These are phyloP conservation scores for Pangasius djambal DNA, from an alignment of 2,797 vertebrate species.

Conservation along the genomic window DNA sequence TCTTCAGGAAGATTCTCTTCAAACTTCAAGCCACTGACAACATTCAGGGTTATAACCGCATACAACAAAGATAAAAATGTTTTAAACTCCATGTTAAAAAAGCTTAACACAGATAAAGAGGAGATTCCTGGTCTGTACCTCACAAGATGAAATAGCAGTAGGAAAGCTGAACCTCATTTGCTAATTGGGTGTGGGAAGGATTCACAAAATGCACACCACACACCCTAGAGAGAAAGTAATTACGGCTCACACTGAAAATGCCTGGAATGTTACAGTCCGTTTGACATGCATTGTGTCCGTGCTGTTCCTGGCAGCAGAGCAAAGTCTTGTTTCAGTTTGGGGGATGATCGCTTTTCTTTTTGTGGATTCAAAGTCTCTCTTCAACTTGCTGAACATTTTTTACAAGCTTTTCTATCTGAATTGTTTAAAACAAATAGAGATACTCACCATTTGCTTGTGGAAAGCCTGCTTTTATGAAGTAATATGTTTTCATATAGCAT, in stretches of 20 bases:
- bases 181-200: constrained; percentile 66
- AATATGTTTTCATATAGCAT: neutral
- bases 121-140: constrained; percentile 20
- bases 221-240: constrained; percentile 66
- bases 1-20: constrained; percentile 53
- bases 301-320: constrained; percentile 37
- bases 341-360: constrained; percentile 43
- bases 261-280: constrained; percentile 70
- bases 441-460: constrained; percentile 1
- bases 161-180: constrained; percentile 55
- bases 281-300: constrained; percentile 62
- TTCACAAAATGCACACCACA: constrained; percentile 40
- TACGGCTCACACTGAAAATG: constrained; percentile 66
- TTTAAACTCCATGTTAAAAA: constrained; percentile 44
- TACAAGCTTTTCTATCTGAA: constrained; percentile 12
- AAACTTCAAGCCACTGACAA: constrained; percentile 37
- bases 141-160: constrained; percentile 53
- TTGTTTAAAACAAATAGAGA: constrained; percentile 11
- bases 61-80: constrained; percentile 24
- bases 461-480: neutral
- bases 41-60: constrained; percentile 44
- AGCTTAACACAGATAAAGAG: neutral
- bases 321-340: constrained; percentile 54
- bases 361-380: constrained; percentile 38
- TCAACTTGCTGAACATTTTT: constrained; percentile 28